phyloP scores from a whole-genome alignment of 2,797 vertebrate species.

The Cryptoblepharus egeriae region DNA sequence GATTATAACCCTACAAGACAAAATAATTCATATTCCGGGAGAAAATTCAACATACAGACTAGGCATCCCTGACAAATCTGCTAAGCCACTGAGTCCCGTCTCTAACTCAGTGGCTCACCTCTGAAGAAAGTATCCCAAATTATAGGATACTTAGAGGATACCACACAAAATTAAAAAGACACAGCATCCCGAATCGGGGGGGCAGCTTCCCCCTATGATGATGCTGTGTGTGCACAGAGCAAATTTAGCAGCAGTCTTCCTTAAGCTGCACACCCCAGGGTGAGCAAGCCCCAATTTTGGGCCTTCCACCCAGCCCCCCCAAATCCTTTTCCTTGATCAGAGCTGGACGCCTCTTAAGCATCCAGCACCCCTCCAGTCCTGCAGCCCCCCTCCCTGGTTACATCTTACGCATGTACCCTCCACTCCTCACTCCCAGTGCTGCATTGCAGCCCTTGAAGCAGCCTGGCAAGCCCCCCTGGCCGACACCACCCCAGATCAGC shows the following conservation, averaged over 20 bases:
- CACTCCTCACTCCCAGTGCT: neutral
- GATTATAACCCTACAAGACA: neutral
- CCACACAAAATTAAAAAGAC: too few relatives aligned
- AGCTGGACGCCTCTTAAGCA: too few relatives aligned
- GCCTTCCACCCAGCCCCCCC: neutral
- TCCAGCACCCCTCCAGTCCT: neutral
- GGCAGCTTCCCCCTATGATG: neutral
- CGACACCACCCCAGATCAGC: neutral
- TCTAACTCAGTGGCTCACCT: neutral
- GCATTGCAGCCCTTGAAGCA: neutral
- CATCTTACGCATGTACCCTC: neutral
- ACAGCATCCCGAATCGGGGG: too few relatives aligned
- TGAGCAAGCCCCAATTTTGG: neutral
- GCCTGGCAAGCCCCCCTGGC: neutral
- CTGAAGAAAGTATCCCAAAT: neutral
- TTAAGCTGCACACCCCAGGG: neutral
- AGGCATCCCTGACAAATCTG: too few relatives aligned
- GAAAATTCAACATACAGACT: neutral
- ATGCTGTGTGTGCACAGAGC: neutral
- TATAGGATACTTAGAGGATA: too few relatives aligned
- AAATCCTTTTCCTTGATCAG: neutral
- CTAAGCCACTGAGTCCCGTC: too few relatives aligned
- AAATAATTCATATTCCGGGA: neutral
- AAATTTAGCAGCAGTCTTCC: neutral
- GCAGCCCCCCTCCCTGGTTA: neutral